Evolutionary conservation across 2,888 invertebrate genomes (phyloP).

Genomic region (Epirrita christyi): DNA sequence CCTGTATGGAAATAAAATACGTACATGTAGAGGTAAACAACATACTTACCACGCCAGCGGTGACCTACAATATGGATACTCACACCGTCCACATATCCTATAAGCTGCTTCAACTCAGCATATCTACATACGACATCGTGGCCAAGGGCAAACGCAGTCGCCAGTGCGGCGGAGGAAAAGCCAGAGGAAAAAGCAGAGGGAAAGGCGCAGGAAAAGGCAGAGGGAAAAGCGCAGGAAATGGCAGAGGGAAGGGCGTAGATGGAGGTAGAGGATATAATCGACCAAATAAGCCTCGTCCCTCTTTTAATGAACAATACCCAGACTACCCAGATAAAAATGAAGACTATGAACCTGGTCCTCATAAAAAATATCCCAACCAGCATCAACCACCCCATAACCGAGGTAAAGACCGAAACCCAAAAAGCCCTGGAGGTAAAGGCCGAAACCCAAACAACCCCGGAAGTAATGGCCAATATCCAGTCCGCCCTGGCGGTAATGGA

Average conservation of each 20-base stretch:
- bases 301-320: no score
- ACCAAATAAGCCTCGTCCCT: no score
- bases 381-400: no score
- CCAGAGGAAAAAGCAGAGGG: neutral
- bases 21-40: slow-evolving; percentile 1
- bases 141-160: slow-evolving; percentile 1
- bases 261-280: no score
- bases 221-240: no score
- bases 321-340: no score
- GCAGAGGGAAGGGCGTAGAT: no score
- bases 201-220: neutral
- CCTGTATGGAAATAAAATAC: slow-evolving; percentile 10
- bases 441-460: neutral
- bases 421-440: neutral
- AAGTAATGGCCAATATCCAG: neutral
- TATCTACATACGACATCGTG: neutral
- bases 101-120: neutral
- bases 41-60: neutral
- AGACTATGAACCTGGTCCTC: no score
- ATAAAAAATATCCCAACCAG: no score
- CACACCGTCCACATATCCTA: neutral
- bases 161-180: neutral
- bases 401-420: no score
- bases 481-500: neutral
- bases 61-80: slow-evolving; percentile 4